Conservation (phyloP, 2,888 invertebrate species). For the Lasioglossum pauxillum region DNA sequence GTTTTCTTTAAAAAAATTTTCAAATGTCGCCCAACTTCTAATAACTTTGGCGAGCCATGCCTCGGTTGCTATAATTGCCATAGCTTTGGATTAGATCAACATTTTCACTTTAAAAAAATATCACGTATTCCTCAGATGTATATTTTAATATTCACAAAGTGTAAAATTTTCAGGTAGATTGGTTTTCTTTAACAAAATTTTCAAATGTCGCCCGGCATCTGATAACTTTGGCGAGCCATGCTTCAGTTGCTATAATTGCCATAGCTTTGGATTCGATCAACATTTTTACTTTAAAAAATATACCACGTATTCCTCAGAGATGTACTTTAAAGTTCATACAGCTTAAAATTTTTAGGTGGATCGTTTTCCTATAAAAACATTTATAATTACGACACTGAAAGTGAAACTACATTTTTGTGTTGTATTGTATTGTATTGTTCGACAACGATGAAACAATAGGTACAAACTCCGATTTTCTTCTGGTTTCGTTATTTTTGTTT, state of each 20-base stretch:
- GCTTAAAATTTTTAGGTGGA: not conserved
- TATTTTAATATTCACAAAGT: not conserved
- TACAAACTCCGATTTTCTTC: constrained; percentile 57
- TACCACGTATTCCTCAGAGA: not conserved
- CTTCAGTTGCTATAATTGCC: not conserved
- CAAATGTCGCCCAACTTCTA: too few species aligned
- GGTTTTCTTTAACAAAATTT: too few species aligned
- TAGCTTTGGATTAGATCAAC: not conserved
- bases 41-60: not conserved
- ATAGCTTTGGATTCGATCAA: not conserved
- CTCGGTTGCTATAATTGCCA: not conserved
- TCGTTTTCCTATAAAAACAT: too few species aligned
- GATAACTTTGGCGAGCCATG: not conserved
- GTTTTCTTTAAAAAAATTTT: too few species aligned
- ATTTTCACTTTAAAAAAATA: not conserved
- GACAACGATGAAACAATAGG: constrained; percentile 29
- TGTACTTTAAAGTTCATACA: not conserved
- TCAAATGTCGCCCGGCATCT: too few species aligned
- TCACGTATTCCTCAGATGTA: not conserved
- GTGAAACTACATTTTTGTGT: too few species aligned
- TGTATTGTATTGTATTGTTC: too few species aligned
- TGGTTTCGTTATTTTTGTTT: constrained; percentile 65
- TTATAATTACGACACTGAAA: not conserved
- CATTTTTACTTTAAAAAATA: not conserved
- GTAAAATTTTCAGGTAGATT: not conserved